Conservation (phyloP, 2,888 invertebrate species). For the Noctua fimbriata region DNA sequence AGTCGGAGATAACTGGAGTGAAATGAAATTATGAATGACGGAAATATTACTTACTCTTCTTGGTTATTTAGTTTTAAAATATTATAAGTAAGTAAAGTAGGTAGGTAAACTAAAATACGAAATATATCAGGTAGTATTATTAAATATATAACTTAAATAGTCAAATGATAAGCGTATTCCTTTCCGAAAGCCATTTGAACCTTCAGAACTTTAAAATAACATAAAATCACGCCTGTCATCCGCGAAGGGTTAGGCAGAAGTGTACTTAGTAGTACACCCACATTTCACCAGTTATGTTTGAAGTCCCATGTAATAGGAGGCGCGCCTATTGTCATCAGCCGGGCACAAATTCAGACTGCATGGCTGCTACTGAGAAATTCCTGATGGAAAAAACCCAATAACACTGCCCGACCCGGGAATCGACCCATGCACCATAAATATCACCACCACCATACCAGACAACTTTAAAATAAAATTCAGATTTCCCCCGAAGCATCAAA, state of each 20-base stretch:
- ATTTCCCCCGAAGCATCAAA: neutral
- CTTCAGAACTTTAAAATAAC: neutral
- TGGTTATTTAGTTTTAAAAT: neutral
- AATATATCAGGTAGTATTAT: neutral
- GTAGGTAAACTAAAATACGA: neutral
- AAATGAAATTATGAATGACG: conserved; percentile 16
- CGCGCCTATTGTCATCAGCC: no score
- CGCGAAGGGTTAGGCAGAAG: no score
- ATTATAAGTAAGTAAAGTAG: neutral
- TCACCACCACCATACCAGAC: no score
- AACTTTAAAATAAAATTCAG: neutral
- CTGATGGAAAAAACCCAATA: no score
- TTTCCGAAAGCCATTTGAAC: neutral
- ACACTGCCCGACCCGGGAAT: no score
- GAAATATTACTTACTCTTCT: neutral
- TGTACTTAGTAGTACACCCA: no score
- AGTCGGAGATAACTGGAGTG: neutral
- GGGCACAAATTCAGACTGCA: no score
- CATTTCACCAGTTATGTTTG: no score
- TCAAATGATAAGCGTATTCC: neutral
- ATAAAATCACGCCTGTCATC: no score
- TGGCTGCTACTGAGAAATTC: no score
- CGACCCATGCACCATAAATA: no score
- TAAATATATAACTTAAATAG: neutral
- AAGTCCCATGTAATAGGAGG: no score